A percentile compares a stretch with the other conserved stretches of the same genome.
Conservation (phyloP, 37 sponge, comb jelly and placozoan species). For the Diacarnus erythraeanus region DNA sequence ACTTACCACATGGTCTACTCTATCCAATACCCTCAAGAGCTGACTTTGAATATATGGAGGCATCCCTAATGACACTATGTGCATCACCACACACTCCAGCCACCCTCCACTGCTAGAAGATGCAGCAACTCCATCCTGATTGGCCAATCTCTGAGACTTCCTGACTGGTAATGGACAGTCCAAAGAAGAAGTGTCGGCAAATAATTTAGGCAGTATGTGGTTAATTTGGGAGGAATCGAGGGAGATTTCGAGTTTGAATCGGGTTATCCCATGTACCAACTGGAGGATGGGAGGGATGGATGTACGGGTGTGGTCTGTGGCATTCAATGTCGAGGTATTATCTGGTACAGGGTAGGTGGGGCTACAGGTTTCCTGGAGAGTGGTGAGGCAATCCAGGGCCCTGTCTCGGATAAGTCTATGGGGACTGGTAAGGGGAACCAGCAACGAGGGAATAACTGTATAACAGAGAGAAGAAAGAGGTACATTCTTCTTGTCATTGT, state of each 20-base stretch:
- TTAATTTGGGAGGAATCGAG: constrained; percentile 41
- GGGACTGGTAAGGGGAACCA: constrained; percentile 51
- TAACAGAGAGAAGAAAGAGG: neutral
- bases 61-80: constrained; percentile 19
- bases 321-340: neutral
- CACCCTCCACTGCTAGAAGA: neutral
- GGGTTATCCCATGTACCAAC: constrained; percentile 18
- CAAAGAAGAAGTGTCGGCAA: neutral
- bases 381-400: constrained; percentile 38
- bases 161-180: neutral
- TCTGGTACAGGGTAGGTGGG: constrained; percentile 1
- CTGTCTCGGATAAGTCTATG: constrained; percentile 25
- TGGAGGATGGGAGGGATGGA: neutral
- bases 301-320: neutral
- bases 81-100: constrained; percentile 35
- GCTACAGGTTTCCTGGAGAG: constrained; percentile 36
- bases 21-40: constrained; percentile 23
- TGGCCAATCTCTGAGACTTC: neutral
- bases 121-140: neutral
- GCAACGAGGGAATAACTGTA: constrained; percentile 72
- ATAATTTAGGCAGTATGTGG: neutral
- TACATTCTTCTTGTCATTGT: neutral
- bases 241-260: constrained; percentile 25
- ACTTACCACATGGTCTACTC: constrained; percentile 38
- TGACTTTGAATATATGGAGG: constrained; percentile 28